phyloP scores from a whole-genome alignment of 2,797 vertebrate species.

The Alectoris magna region DNA sequence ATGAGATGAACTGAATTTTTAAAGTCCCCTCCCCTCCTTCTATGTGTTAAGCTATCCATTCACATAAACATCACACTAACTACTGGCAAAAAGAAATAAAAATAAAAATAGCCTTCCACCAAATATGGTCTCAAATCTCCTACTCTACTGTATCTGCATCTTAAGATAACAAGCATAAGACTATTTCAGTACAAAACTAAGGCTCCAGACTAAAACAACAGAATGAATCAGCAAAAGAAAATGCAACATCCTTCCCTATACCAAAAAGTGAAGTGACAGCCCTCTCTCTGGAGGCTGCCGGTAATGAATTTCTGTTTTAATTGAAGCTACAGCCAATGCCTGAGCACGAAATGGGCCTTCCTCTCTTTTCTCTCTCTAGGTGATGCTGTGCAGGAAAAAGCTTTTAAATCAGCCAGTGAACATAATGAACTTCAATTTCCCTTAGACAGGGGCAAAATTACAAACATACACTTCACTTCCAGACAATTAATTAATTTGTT shows the following conservation, averaged over 20 bases:
- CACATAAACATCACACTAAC: background rate
- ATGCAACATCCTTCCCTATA: background rate
- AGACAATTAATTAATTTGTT: conserved; percentile 86
- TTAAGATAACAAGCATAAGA: background rate
- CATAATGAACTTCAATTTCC: conserved; percentile 80
- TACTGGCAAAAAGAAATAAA: background rate
- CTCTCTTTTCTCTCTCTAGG: conserved; percentile 50
- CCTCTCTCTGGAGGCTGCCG: conserved; percentile 69
- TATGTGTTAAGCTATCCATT: background rate
- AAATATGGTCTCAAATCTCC: background rate
- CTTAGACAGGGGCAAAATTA: conserved; percentile 79
- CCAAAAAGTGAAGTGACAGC: conserved; percentile 34
- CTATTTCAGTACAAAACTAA: conserved; percentile 3
- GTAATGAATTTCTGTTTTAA: conserved; percentile 80
- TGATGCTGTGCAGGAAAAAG: conserved; percentile 57
- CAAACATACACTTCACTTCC: conserved; percentile 77
- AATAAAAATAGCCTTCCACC: background rate
- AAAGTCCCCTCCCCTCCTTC: background rate
- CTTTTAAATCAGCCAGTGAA: conserved; percentile 77
- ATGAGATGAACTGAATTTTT: background rate
- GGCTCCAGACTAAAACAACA: background rate
- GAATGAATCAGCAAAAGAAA: conserved; percentile 32
- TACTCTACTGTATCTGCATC: background rate
- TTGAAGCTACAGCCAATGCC: conserved; percentile 61
- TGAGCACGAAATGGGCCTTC: conserved; percentile 37